A percentile compares a stretch with the other conserved stretches of the same genome.
Evolutionary conservation across 2,113 vertebrate genomes (phyloP).

Genomic region (Hydrolagus affinis): DNA sequence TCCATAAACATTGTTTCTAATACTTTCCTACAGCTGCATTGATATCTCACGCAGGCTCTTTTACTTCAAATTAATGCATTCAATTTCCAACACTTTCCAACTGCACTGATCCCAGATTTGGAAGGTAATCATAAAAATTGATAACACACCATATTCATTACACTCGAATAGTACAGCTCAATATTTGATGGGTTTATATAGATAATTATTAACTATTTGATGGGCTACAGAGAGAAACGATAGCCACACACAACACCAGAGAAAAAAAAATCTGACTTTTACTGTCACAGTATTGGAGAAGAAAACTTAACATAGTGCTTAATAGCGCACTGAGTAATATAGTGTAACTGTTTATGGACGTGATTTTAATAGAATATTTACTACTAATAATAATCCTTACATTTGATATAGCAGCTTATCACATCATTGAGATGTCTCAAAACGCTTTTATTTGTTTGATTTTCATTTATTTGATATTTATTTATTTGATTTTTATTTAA

Average conservation of each 20-base stretch:
- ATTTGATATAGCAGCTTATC: too few species aligned
- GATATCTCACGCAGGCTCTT: background rate
- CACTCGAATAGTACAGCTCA: background rate
- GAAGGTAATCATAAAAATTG: slow-evolving; percentile 1
- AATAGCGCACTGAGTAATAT: background rate
- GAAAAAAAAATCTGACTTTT: background rate
- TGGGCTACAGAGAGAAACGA: background rate
- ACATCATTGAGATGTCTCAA: too few species aligned
- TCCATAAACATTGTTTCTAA: background rate
- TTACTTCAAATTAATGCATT: slow-evolving; percentile 3
- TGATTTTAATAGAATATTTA: too few species aligned
- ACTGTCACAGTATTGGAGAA: background rate
- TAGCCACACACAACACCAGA: background rate
- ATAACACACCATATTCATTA: background rate
- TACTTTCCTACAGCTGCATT: background rate
- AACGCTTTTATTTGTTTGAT: too few species aligned
- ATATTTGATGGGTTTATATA: background rate
- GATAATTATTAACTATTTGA: too few species aligned
- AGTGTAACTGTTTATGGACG: too few species aligned
- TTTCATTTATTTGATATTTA: too few species aligned
- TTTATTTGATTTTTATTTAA: too few species aligned
- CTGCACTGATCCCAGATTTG: background rate
- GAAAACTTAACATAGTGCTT: background rate
- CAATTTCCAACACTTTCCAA: slow-evolving; percentile 11
- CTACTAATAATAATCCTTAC: too few species aligned